Evolutionary conservation across 2,113 vertebrate species (phyloP).

Genomic region (Halichoerus grypus): DNA sequence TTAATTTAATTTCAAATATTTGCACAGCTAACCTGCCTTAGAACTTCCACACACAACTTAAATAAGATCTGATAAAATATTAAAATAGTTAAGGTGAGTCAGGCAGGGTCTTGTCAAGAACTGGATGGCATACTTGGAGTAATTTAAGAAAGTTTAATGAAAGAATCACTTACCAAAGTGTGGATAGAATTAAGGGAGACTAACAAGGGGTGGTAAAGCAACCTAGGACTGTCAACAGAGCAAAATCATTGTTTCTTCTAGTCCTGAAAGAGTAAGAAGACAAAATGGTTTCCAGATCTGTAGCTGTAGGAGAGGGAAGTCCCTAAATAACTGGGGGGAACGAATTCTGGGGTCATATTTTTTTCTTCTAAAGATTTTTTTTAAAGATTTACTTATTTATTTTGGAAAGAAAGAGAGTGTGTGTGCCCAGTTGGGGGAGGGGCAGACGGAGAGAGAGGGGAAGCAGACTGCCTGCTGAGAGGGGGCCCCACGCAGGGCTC

Average conservation of each 20-base stretch:
- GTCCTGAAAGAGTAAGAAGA: not conserved
- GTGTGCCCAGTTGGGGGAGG: no score
- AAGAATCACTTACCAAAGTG: not conserved
- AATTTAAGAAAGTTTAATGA: conserved; percentile 22
- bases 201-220: not conserved
- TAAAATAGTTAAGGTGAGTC: not conserved
- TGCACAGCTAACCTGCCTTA: not conserved
- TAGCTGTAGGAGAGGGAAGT: not conserved
- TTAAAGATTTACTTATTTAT: no score
- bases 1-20: conserved; percentile 31
- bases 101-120: not conserved
- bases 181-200: not conserved
- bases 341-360: not conserved
- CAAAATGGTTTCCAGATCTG: not conserved
- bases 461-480: no score
- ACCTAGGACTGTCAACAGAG: not conserved
- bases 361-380: not conserved
- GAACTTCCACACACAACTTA: not conserved
- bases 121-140: not conserved
- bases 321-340: not conserved
- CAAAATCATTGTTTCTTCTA: not conserved
- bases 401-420: no score
- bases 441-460: no score
- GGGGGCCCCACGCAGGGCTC: no score
- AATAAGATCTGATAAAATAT: conserved; percentile 41